Percentiles rank a stretch among this genome's conserved stretches.
These are phyloP conservation scores for Sorex maritimensis DNA, from an alignment of 2,797 vertebrate species.

Conservation along the genomic window DNA sequence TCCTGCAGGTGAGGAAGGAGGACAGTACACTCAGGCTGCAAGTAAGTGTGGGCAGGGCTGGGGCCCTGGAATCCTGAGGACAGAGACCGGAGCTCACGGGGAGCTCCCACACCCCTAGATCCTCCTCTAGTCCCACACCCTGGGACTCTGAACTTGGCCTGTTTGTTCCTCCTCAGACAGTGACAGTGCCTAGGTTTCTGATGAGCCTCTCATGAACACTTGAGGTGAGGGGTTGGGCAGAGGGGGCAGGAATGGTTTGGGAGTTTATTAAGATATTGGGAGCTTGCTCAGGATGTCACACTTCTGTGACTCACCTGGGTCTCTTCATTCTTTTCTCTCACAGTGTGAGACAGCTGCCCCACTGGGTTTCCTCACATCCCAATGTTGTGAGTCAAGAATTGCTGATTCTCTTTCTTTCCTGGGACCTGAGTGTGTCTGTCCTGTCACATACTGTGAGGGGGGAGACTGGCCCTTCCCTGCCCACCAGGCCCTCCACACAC, in stretches of 20 bases:
- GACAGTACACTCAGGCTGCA: too few species aligned
- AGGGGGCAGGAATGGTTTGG: neutral
- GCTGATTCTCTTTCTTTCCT: neutral
- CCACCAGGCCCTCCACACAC: fast-evolving
- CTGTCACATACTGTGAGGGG: neutral
- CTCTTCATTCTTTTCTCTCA: neutral
- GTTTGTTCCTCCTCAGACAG: neutral
- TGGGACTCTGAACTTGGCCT: too few species aligned
- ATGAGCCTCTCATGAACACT: neutral
- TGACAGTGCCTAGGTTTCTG: neutral
- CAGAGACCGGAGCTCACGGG: too few species aligned
- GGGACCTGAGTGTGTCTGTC: neutral
- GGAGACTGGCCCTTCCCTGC: neutral
- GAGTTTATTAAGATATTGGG: neutral
- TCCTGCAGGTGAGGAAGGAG: too few species aligned
- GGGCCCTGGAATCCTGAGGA: too few species aligned
- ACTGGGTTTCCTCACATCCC: neutral
- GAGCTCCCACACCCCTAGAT: too few species aligned
- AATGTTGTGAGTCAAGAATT: neutral
- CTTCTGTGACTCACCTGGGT: neutral
- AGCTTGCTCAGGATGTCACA: neutral
- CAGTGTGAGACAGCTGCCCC: neutral
- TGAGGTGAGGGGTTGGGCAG: neutral
- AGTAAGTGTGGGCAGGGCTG: too few species aligned
- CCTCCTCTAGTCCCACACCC: too few species aligned